Conservation (phyloP, 2,888 invertebrate species). For the Spilarctia lutea region DNA sequence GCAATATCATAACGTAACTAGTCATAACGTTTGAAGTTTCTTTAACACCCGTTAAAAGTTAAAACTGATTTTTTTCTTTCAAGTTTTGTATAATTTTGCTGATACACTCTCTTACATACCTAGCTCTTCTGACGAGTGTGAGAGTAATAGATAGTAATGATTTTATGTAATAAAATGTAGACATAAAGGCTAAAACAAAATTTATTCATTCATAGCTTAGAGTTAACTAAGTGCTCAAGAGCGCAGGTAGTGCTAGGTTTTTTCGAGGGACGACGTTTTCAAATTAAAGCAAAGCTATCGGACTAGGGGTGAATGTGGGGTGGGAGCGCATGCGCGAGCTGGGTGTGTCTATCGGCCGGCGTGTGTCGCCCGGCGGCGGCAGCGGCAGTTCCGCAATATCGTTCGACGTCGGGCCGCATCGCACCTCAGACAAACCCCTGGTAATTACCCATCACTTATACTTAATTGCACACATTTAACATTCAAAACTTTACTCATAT, state of each 20-base stretch:
- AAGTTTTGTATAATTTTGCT: neutral
- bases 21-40: too few relatives aligned
- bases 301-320: constrained; percentile 56
- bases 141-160: neutral
- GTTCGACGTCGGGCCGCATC: constrained; percentile 56
- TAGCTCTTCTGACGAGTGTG: neutral
- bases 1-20: too few relatives aligned
- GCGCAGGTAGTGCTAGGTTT: constrained; percentile 48
- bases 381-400: constrained; percentile 76
- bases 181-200: neutral
- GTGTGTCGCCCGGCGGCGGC: constrained; percentile 65
- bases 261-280: constrained; percentile 36
- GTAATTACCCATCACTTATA: constrained; percentile 62
- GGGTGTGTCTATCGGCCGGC: constrained; percentile 78
- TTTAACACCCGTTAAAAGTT: too few relatives aligned
- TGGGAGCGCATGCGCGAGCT: constrained; percentile 77
- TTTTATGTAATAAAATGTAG: neutral
- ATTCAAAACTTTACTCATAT: constrained; percentile 30
- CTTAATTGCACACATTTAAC: constrained; percentile 31
- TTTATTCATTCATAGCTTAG: constrained; percentile 10
- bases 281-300: constrained; percentile 47
- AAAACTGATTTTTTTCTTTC: too few relatives aligned
- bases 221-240: constrained; percentile 23
- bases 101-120: neutral
- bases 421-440: constrained; percentile 48